Evolutionary conservation across 2,113 vertebrate species (phyloP).

Genomic region (Lathamus discolor): DNA sequence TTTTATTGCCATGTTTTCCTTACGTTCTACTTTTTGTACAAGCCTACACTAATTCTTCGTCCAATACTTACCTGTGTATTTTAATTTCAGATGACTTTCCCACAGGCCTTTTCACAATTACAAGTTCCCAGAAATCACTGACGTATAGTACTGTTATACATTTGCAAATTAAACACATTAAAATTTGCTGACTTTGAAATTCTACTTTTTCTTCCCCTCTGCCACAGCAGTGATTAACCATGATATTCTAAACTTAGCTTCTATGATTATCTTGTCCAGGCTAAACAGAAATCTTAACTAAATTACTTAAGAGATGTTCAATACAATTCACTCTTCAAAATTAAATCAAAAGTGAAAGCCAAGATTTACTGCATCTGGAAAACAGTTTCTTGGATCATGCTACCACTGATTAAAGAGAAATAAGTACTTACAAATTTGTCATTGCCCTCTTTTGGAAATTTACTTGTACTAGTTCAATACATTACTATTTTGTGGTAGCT

Average conservation of each 20-base stretch:
- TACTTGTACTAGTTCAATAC: background rate
- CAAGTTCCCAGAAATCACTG: background rate
- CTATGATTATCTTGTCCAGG: background rate
- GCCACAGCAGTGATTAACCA: background rate
- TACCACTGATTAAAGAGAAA: background rate
- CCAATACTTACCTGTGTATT: background rate
- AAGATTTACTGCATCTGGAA: background rate
- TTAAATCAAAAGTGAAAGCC: background rate
- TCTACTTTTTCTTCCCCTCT: background rate
- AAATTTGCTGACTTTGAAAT: background rate
- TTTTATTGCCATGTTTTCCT: background rate
- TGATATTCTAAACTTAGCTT: background rate
- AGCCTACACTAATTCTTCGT: background rate
- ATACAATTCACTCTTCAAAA: background rate
- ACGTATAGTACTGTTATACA: background rate
- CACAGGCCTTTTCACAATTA: background rate
- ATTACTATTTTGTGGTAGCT: background rate
- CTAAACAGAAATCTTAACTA: background rate
- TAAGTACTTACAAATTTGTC: background rate
- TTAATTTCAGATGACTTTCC: background rate
- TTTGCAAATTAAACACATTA: background rate
- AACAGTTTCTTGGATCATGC: background rate
- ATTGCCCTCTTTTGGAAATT: background rate
- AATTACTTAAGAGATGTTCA: background rate
- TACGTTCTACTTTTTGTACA: background rate